Base-by-base conservation (phyloP, 1,140 invertebrate species). In the Orussus abietinus region DNA sequence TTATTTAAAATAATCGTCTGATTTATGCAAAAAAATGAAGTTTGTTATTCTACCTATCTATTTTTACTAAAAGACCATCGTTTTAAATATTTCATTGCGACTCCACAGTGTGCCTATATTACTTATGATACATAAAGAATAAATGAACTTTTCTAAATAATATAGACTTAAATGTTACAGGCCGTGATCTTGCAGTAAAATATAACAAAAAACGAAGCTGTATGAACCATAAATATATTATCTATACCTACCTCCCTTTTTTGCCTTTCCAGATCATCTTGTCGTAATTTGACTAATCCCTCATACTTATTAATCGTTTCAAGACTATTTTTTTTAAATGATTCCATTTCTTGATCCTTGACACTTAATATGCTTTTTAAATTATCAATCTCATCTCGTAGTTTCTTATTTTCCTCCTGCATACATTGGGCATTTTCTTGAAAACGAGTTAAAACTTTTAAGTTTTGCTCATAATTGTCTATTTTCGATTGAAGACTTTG, bases 321-420 rank as follows among this genome's bases (percentile, higher is more conserved):
- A 21, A 67, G 47, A 10, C 65, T 52, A 45, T 68, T 61, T 28
- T 47, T 61, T 30, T 38, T 54, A 29, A 69, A 72, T 3, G 45
- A 12, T 15, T 66, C 47, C 53, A 70, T 56, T 32, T 70, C 66
- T 0, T 13, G 42, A 4, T 67, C 55, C 6, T 46, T 52, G n/a
- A 41, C 15, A 19, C 22, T 28, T 3, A 53, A n/a, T 2, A 11
- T 30, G 9, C 15, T 42, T 12, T 19, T 18, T 5, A 15, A 18
- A 12, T 12, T 14, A 12, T 41, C 5, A 45, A 28, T 32, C 31
- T 9, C 1, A 7, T 32, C 7, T 14, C 14, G 10, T 14, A 32
- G 12, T 13, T 41, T 29, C 1, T 41, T 34, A 1, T 18, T 31
- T 31, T 49, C 42, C 21, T 2, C 20, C 19, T 19, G 9, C n/a